Base-by-base conservation (phyloP, 2,888 invertebrate species). In the Polylopha cassiicola region DNA sequence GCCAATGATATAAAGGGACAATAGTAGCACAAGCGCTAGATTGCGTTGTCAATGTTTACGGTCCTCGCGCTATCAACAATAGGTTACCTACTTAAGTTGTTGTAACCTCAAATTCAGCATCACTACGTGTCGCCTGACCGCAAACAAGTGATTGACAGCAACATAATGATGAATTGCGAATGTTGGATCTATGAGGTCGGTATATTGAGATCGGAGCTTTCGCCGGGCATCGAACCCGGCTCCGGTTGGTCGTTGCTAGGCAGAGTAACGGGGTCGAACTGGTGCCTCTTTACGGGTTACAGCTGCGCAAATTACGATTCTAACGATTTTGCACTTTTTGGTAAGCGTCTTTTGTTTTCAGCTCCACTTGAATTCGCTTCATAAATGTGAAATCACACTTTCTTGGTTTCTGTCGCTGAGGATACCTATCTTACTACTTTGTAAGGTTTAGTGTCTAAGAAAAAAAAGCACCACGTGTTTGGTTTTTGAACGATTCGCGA, bases 111-210 rank as follows among this genome's bases (percentile, higher is more conserved):
- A 29, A 26, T 15, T 24, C 20, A 29, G 41, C 41, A 10, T 41
- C 27, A 15, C 27, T 27, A 43, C 32, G 33, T 43, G 32, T 43
- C 38, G 15, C 37, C 37, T 41, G 36, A 36, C 30, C 41, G 24
- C 30, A 30, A 24, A 41, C 45, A 44, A 50, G 44, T 63, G 61
- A 65, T 68, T 65, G 68, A 61, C 65, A 64, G 68, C 58, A 54
- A 63, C 65, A 61, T 72, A 71, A 81, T 75, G 74, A 81, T 79
- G 74, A 78, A 82, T 79, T 69, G 78, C 73, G 65, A 77, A 70
- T 73, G 55, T 67, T 67, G 55, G 78, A 76, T 78, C 69, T 66
- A 73, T 74, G 76, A 75, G 76, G 72, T 80, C 73, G 71, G 64
- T 47, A 53, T 62, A 67, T 64, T 66, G 63, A 61, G 64, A 47